Conservation (phyloP, 2,888 invertebrate species). For the Arenicola marina region DNA sequence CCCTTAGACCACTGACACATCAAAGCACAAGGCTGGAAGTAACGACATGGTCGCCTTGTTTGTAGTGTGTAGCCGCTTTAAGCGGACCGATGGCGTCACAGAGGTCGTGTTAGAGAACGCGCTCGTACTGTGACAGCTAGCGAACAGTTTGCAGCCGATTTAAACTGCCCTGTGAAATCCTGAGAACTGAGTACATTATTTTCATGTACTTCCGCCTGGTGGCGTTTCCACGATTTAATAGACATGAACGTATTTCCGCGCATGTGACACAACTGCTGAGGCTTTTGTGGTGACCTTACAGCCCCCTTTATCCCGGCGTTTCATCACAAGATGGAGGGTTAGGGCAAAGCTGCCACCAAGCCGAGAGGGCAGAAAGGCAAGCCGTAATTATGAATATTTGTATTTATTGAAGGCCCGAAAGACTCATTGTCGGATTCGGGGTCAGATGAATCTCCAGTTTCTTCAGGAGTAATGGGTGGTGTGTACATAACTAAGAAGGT, state of each 20-base stretch:
- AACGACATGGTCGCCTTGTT: neutral
- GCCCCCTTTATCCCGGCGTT: neutral
- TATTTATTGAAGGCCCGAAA: no score
- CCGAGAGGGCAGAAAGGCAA: no score
- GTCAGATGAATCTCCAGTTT: no score
- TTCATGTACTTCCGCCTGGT: conserved; percentile 4
- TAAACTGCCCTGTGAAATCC: neutral
- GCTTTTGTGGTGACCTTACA: neutral
- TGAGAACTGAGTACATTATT: conserved; percentile 5
- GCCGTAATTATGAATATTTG: no score
- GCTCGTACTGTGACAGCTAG: conserved; percentile 4
- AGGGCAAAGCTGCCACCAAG: neutral
- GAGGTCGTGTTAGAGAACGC: neutral
- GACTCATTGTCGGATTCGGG: no score
- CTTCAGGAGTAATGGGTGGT: no score
- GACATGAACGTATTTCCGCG: neutral
- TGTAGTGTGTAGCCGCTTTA: neutral
- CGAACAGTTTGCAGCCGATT: neutral
- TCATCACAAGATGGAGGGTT: neutral
- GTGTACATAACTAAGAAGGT: no score
- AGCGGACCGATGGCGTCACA: neutral
- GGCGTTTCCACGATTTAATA: neutral
- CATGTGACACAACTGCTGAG: neutral
- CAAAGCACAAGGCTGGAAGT: neutral
- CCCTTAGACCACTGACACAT: neutral